These are phyloP conservation scores for Python bivittatus DNA, from an alignment of 2,113 vertebrate species.

Conservation along the genomic window DNA sequence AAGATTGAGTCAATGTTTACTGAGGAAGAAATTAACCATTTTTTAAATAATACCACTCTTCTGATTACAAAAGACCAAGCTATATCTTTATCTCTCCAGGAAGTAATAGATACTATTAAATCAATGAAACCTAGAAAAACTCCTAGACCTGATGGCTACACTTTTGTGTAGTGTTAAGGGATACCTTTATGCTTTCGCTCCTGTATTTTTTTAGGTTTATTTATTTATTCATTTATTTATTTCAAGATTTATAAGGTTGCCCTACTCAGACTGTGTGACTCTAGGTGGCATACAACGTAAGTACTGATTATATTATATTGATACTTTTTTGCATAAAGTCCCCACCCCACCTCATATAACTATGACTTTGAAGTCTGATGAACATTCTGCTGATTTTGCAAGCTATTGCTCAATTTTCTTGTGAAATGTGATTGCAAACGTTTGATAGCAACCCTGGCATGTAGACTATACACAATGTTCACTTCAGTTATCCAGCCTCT, in stretches of 20 bases:
- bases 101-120: not conserved
- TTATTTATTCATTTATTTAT: not conserved
- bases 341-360: not conserved
- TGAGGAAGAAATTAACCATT: not conserved
- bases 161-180: not conserved
- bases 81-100: not conserved
- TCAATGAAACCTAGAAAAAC: not conserved
- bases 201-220: not conserved
- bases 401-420: not conserved
- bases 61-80: not conserved
- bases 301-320: not conserved
- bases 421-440: not conserved
- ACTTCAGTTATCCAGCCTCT: no score
- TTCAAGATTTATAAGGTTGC: not conserved
- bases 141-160: not conserved
- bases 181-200: not conserved
- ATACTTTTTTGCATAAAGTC: not conserved
- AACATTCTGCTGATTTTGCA: not conserved
- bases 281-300: not conserved
- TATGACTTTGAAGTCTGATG: not conserved
- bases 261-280: not conserved
- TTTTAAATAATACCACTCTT: not conserved
- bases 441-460: no score
- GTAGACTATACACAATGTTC: no score
- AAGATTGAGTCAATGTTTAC: not conserved